Percentiles rank a stretch among this genome's conserved stretches.
These are phyloP conservation scores for Delia radicum DNA, from an alignment of 1,140 invertebrate species.

Conservation along the genomic window DNA sequence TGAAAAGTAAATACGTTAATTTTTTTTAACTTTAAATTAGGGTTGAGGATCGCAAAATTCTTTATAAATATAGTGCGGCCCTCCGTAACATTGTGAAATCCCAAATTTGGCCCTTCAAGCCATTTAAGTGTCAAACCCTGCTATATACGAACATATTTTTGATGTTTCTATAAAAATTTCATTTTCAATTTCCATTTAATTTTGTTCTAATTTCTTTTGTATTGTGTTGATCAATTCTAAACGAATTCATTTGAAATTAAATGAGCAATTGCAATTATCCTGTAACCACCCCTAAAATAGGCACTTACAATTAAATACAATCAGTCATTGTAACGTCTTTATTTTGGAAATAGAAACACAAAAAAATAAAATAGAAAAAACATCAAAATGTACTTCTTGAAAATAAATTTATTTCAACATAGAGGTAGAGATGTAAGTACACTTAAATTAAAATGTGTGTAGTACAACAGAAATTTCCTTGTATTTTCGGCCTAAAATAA, in stretches of 20 bases:
- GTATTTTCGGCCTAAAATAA: no score
- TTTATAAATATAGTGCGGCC: no score
- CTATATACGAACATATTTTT: background rate
- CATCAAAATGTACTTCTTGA: background rate
- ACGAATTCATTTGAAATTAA: conserved; percentile 19
- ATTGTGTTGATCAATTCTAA: background rate
- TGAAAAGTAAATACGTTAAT: no score
- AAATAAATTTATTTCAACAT: no score
- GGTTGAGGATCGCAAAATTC: no score
- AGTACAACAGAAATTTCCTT: no score
- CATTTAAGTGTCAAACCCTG: background rate
- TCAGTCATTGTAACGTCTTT: conserved; percentile 18
- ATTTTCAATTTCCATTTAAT: background rate
- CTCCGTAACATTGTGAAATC: no score
- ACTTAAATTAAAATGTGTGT: no score
- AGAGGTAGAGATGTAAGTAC: no score
- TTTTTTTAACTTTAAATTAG: no score
- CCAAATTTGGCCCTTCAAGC: background rate
- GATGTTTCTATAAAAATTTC: background rate
- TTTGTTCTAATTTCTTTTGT: background rate
- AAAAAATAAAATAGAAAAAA: background rate
- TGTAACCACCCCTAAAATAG: conserved; percentile 15
- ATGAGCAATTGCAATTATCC: conserved; percentile 15
- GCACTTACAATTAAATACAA: conserved; percentile 11
- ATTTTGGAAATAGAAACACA: background rate